These are phyloP conservation scores for Rhinolophus ferrumequinum DNA, from an alignment of 2,113 vertebrate species.

Conservation along the genomic window DNA sequence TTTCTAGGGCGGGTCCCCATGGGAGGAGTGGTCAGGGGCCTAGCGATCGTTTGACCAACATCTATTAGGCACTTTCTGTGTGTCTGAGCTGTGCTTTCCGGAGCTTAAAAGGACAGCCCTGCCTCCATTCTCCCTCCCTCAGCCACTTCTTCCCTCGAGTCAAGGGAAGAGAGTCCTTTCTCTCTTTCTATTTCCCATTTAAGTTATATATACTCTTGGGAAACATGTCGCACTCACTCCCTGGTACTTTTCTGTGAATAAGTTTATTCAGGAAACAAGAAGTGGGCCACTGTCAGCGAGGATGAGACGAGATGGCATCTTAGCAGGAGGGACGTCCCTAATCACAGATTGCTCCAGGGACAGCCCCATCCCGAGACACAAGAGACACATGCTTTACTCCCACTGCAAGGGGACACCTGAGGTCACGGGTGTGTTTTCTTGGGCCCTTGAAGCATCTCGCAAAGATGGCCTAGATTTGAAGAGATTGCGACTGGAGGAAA, in stretches of 20 bases:
- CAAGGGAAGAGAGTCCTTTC: background rate
- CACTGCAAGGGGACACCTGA: background rate
- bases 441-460: background rate
- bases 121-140: background rate
- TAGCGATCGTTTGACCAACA: rapidly evolving
- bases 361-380: background rate
- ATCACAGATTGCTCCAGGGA: background rate
- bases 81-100: background rate
- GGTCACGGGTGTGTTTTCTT: background rate
- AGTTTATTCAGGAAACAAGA: background rate
- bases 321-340: background rate
- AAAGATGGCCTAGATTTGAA: background rate
- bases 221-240: background rate
- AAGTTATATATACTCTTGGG: background rate
- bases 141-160: background rate
- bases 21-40: background rate
- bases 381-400: rapidly evolving
- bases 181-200: background rate
- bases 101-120: background rate
- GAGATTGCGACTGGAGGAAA: background rate
- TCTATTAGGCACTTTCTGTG: background rate
- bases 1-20: background rate
- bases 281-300: rapidly evolving
- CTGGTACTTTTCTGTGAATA: background rate
- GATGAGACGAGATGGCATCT: background rate